Conservation (phyloP, 2,888 invertebrate species). For the Platycheirus rosarum region DNA sequence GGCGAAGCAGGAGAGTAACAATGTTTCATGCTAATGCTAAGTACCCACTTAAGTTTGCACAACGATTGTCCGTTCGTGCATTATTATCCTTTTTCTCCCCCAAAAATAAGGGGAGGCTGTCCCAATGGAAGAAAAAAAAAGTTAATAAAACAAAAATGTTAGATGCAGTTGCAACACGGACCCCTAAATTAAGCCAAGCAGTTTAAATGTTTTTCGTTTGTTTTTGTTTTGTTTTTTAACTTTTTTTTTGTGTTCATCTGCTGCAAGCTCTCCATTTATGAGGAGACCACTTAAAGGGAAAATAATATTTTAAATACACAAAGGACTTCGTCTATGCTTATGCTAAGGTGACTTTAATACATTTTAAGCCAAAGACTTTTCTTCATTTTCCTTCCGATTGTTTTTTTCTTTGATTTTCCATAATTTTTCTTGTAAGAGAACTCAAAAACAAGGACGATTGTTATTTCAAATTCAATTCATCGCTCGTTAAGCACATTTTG, state of each 20-base stretch:
- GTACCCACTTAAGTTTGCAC: constrained; percentile 63
- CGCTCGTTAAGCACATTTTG: constrained; percentile 64
- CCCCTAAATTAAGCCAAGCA: constrained; percentile 64
- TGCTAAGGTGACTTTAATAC: constrained; percentile 59
- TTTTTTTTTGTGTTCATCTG: constrained; percentile 5
- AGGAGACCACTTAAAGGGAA: constrained; percentile 26
- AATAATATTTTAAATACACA: constrained; percentile 35
- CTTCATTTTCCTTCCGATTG: constrained; percentile 40
- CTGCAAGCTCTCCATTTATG: constrained; percentile 37
- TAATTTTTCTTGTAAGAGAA: constrained; percentile 31
- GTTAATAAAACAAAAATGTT: constrained; percentile 19
- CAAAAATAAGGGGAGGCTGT: too few relatives aligned
- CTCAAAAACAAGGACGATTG: constrained; percentile 48
- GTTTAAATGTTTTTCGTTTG: constrained; percentile 38
- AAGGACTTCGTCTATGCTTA: constrained; percentile 37
- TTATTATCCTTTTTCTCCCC: constrained; percentile 23
- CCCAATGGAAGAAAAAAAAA: neutral
- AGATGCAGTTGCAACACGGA: constrained; percentile 59
- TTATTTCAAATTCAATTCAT: constrained; percentile 67
- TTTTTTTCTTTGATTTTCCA: constrained; percentile 23
- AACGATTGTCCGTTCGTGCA: constrained; percentile 58
- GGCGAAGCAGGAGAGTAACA: constrained; percentile 27
- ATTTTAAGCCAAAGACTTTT: constrained; percentile 68
- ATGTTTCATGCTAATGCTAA: constrained; percentile 70
- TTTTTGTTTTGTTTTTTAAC: constrained; percentile 2